Conservation (phyloP, 2,888 invertebrate species). For the Papilio demoleus region DNA sequence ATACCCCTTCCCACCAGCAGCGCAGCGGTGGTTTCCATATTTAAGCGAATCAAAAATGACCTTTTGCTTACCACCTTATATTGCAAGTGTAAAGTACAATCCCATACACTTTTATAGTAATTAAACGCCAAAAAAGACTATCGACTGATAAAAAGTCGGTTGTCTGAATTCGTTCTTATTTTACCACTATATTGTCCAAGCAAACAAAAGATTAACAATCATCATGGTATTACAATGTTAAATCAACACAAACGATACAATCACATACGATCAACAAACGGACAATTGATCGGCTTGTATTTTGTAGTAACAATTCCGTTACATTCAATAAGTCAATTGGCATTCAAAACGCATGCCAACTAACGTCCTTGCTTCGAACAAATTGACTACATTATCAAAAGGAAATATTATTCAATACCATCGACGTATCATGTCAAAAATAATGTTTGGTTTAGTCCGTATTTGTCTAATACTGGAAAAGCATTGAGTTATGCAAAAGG, state of each 20-base stretch:
- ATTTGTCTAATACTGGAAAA: too few relatives aligned
- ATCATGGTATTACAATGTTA: constrained; percentile 25
- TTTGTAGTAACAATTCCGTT: constrained; percentile 57
- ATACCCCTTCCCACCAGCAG: too few relatives aligned
- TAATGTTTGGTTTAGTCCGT: background rate
- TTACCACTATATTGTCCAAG: background rate
- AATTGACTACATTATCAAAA: constrained; percentile 25
- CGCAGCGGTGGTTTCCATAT: too few relatives aligned
- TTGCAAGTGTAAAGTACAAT: too few relatives aligned
- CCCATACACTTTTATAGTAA: too few relatives aligned
- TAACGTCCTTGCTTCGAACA: constrained; percentile 36
- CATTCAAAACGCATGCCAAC: constrained; percentile 50
- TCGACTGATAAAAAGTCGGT: too few relatives aligned
- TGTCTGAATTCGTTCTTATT: too few relatives aligned
- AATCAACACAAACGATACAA: constrained; percentile 38
- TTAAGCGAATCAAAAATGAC: too few relatives aligned
- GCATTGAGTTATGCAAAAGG: too few relatives aligned
- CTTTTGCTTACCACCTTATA: too few relatives aligned
- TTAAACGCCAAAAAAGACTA: too few relatives aligned
- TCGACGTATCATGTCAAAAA: background rate
- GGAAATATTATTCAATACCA: background rate
- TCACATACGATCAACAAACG: constrained; percentile 46
- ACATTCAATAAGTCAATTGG: constrained; percentile 66
- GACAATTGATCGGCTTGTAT: constrained; percentile 48
- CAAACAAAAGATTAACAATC: constrained; percentile 17